Evolutionary conservation across 1,140 invertebrate species (phyloP), one percentile per base, ranked within the genome.

Genomic region (Anoplophora glabripennis): DNA sequence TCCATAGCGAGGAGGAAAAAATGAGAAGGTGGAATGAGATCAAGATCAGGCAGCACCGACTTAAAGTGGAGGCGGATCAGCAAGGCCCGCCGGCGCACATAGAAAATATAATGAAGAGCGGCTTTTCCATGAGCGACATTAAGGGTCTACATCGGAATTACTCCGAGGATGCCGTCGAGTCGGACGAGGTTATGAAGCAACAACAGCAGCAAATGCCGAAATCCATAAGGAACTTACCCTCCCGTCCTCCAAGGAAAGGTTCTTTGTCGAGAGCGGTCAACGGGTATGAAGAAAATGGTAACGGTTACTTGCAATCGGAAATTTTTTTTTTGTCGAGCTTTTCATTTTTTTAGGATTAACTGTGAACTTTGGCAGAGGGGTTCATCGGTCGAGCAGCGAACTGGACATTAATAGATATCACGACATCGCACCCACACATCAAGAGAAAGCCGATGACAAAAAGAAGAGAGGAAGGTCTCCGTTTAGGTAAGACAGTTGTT

Each of bases 101-200:
- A 65, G 92, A 95, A 72, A 92, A 94, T 71, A 94, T 94, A 58
- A 93, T 96, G 83, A 86, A 90, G 64, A 92, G 91, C 57, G 93
- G 93, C 7, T 95, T 96, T 72, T 92, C 90, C 21, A 94, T 95
- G 86, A 94, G 87, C 65, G 93, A 96, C 70, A 92, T 96, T 41
- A 95, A 95, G 86, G 92, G 89, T 63, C 77, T 95, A 7, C 89
- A 93, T 68, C 78, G 89, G 55, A 89, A 88, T 72, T 95, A 94
- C 75, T 82, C 85, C 0, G 92, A 94, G 70, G 92, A 92, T 71
- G 88, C 80, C 0, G 83, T 79, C 0, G 89, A 92, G 71, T 80
- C 81, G 3, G 88, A 89, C 61, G 88, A 89, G 63, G 78, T 83
- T 60, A 80, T 84, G 75, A 80, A 78, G 36, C 78, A 80, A 53